A percentile compares a stretch with the other conserved stretches of the same genome.
Conservation (phyloP, 1,140 invertebrate genomes). For the honey bee (Apis mellifera) region DNA sequence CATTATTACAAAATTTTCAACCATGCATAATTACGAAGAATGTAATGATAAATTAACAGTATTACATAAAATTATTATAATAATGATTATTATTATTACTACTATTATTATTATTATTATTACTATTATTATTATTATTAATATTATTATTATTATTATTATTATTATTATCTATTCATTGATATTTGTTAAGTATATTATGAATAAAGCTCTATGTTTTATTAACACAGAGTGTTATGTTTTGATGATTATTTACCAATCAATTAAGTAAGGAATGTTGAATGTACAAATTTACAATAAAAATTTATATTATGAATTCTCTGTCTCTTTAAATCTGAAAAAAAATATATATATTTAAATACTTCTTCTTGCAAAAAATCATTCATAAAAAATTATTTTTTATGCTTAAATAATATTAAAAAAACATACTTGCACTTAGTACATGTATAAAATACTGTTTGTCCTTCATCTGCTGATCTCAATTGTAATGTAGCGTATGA, state of each 20-base stretch:
- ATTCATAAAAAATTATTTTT: neutral
- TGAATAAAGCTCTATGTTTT: conserved; percentile 79
- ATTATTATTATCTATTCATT: conserved; percentile 71
- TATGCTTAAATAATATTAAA: neutral
- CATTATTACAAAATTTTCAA: conserved; percentile 63
- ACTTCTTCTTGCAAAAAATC: conserved; percentile 1
- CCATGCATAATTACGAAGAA: conserved; percentile 64
- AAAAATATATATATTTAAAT: conserved; percentile 63
- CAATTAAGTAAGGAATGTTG: neutral
- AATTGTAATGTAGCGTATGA: conserved; percentile 97
- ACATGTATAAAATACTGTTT: conserved; percentile 99
- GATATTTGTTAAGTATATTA: conserved; percentile 78
- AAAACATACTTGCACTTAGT: conserved; percentile 92
- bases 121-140: conserved; percentile 52
- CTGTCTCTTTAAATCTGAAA: conserved; percentile 87
- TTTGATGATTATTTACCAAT: neutral
- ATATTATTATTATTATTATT: conserved; percentile 75
- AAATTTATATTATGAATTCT: conserved; percentile 83
- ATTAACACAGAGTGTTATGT: conserved; percentile 63
- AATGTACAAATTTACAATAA: conserved; percentile 4
- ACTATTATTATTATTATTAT: conserved; percentile 75
- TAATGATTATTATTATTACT: conserved; percentile 68
- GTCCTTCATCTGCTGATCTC: conserved; percentile 98
- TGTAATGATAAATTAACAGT: conserved; percentile 66
- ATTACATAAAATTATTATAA: conserved; percentile 57